These are phyloP conservation scores for Ectemnius continuus DNA, from an alignment of 2,888 invertebrate species.

Conservation along the genomic window DNA sequence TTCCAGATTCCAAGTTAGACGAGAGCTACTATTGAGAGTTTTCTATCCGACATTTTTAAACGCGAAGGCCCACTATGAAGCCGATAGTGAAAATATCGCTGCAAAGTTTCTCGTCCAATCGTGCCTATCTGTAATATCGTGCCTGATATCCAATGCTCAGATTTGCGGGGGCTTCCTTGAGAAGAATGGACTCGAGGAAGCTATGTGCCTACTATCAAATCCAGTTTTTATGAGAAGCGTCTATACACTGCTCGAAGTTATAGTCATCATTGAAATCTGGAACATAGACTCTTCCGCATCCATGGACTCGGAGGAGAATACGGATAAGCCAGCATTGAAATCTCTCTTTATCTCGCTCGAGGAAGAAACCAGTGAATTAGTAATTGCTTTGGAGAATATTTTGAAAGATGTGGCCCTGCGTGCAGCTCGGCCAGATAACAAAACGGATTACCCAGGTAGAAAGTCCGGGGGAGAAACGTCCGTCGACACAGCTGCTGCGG, in stretches of 20 bases:
- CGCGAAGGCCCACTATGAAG: constrained; percentile 78
- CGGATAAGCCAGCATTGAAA: constrained; percentile 53
- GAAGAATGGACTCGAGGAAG: constrained; percentile 81
- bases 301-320: constrained; percentile 11
- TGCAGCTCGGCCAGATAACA: too few relatives aligned
- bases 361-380: constrained; percentile 64
- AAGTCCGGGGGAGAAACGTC: neutral
- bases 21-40: constrained; percentile 81
- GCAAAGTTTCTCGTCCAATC: constrained; percentile 82
- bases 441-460: neutral
- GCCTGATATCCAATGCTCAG: constrained; percentile 79
- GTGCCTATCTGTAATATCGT: constrained; percentile 82
- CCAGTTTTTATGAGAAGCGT: constrained; percentile 81
- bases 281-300: constrained; percentile 74
- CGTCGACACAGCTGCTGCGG: neutral
- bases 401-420: constrained; percentile 1
- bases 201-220: constrained; percentile 80
- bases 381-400: constrained; percentile 52
- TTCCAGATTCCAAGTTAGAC: constrained; percentile 80
- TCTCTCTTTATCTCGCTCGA: constrained; percentile 68
- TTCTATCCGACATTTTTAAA: constrained; percentile 82
- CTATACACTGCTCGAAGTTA: constrained; percentile 82
- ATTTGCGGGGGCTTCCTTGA: constrained; percentile 82
- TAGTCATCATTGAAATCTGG: constrained; percentile 82
- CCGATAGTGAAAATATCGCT: constrained; percentile 78